Base-by-base conservation (phyloP, 2,113 vertebrate species). In the Mungos mungo region DNA sequence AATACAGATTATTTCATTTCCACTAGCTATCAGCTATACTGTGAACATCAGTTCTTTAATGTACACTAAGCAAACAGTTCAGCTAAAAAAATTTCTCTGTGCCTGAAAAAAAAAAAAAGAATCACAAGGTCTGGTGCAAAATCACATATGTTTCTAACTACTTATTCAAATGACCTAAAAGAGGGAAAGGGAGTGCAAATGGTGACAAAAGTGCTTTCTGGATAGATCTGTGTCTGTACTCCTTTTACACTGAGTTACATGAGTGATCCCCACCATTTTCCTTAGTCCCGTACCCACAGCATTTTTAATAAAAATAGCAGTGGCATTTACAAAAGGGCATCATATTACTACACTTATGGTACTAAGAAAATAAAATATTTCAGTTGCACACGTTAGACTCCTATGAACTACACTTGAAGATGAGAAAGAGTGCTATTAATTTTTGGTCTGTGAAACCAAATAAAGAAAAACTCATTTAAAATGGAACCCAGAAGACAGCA, bases 1-100 rank as follows among this genome's bases (percentile, higher is more conserved):
- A 99, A 98, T 99, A 98, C 98, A 98, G 98, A 99, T 99, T 98
- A 99, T 99, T 99, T 99, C 98, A 98, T 98, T 99, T 99, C 99
- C 98, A 99, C 98, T 92, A 98, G 98, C 98, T 98, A 98, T 98
- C 98, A 98, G 98, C 98, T 98, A 98, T 98, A 97, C 98, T 99
- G 98, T 98, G 98, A 99, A 98, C 96, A 98, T 97, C 97, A 97
- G 97, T 95, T 97, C 97, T 97, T 98, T 96, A 97, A 97, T 84
- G 87, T 97, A 98, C 97, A 96, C 69, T 96, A 93, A 98, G 97
- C 97, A 95, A 96, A 95, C 87, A 97, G 79, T 95, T 98, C 13
- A 18, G 72, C 60, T 98, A 96, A 98, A 98, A 96, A 81, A 98
- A 97, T 97, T 97, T 95, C 94, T 97, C 72, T 0, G 0, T 77